phyloP scores from a whole-genome alignment of 2,797 vertebrate species.

The Coregonus suidteri region DNA sequence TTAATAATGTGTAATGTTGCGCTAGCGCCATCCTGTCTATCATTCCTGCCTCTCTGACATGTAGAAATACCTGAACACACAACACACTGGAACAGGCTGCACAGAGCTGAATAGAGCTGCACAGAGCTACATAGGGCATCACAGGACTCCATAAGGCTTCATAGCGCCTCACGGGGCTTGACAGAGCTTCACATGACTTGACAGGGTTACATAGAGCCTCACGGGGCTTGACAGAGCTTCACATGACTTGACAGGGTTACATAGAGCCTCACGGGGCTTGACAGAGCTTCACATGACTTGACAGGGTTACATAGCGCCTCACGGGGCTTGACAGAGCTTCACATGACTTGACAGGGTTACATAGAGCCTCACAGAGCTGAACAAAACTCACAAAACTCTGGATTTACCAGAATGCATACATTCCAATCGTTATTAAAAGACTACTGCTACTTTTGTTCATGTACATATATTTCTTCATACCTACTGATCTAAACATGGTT shows the following conservation, averaged over 20 bases:
- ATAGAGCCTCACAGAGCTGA: too few relatives aligned
- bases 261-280: background rate
- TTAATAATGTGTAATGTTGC: slow-evolving; percentile 77
- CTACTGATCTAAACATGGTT: too few relatives aligned
- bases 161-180: too few relatives aligned
- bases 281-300: background rate
- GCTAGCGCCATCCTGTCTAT: slow-evolving; percentile 66
- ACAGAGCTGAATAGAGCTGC: background rate
- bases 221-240: too few relatives aligned
- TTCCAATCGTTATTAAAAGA: too few relatives aligned
- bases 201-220: too few relatives aligned
- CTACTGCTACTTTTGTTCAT: background rate
- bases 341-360: background rate
- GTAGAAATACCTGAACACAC: slow-evolving; percentile 14
- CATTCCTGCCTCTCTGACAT: slow-evolving; percentile 40
- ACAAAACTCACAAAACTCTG: too few relatives aligned
- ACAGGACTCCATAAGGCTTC: too few relatives aligned
- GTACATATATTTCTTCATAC: background rate
- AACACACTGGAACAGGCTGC: background rate
- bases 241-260: too few relatives aligned
- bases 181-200: background rate
- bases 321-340: background rate
- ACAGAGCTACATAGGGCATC: background rate
- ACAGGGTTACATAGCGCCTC: too few relatives aligned
- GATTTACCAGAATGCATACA: too few relatives aligned